A percentile compares a stretch with the other conserved stretches of the same genome.
These are phyloP conservation scores for Drosophila grimshawi DNA, from an alignment of 1,140 invertebrate species.

Conservation along the genomic window DNA sequence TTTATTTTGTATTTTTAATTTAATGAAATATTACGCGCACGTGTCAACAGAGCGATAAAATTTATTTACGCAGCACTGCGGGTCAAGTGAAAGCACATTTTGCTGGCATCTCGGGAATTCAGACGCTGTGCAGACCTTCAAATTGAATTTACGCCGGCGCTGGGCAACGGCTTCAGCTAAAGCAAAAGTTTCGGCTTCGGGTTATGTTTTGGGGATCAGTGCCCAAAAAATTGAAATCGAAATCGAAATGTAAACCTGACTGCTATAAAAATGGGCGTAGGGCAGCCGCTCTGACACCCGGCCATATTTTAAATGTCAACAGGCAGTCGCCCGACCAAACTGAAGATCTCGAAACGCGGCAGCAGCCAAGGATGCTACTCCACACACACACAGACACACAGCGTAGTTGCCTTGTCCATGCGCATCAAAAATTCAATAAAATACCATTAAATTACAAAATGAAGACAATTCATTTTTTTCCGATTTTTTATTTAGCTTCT, in stretches of 20 bases:
- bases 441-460: slow-evolving; percentile 84
- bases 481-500: slow-evolving; percentile 23
- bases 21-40: slow-evolving; percentile 82
- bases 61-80: slow-evolving; percentile 80
- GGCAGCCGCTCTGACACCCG: slow-evolving; percentile 80
- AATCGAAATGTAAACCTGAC: slow-evolving; percentile 79
- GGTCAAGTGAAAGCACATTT: slow-evolving; percentile 84
- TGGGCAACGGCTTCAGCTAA: not conserved
- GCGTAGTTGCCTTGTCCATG: slow-evolving; percentile 53
- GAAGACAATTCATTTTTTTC: slow-evolving; percentile 79
- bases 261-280: slow-evolving; percentile 81
- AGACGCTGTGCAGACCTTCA: slow-evolving; percentile 62
- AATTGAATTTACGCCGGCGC: slow-evolving; percentile 76
- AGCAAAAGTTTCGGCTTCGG: slow-evolving; percentile 1
- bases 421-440: slow-evolving; percentile 82
- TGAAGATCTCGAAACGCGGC: slow-evolving; percentile 37
- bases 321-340: slow-evolving; percentile 31
- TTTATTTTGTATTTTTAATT: slow-evolving; percentile 49
- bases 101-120: slow-evolving; percentile 47
- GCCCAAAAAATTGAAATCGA: slow-evolving; percentile 71
- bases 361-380: slow-evolving; percentile 64
- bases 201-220: slow-evolving; percentile 46
- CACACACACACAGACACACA: not conserved
- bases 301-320: slow-evolving; percentile 84
- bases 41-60: slow-evolving; percentile 80